These are phyloP conservation scores for Cerastoderma edule DNA, from an alignment of 2,888 invertebrate genomes.

Conservation along the genomic window DNA sequence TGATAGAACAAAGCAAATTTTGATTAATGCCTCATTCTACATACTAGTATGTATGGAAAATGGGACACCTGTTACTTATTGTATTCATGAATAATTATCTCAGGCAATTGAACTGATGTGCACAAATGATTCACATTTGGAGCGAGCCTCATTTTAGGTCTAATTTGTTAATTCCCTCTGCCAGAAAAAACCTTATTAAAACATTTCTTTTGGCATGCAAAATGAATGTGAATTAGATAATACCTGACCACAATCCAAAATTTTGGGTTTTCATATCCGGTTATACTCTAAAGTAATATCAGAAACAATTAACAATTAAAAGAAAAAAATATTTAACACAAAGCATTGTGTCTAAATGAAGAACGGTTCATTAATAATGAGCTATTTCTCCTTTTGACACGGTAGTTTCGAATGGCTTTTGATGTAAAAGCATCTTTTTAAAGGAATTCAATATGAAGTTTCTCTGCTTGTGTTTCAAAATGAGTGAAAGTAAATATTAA, in stretches of 20 bases:
- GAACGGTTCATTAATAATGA: background rate
- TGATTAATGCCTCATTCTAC: no score
- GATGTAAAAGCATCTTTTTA: background rate
- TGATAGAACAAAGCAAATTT: no score
- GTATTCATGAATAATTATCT: no score
- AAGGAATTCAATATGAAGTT: background rate
- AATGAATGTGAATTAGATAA: background rate
- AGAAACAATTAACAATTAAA: background rate
- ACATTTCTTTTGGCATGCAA: no score
- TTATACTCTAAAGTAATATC: background rate
- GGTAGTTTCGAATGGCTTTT: background rate
- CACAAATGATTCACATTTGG: no score
- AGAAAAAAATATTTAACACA: background rate
- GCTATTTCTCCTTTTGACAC: slow-evolving; percentile 4
- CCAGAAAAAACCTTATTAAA: no score
- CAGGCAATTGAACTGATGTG: no score
- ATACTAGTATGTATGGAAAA: no score
- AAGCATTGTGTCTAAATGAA: background rate
- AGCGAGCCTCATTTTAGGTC: no score
- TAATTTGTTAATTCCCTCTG: no score
- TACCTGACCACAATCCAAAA: background rate
- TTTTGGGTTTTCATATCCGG: background rate
- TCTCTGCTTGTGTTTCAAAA: background rate
- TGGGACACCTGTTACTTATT: no score
- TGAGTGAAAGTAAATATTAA: background rate